These are phyloP conservation scores for Megaustenia siamemsis DNA, from an alignment of 2,888 invertebrate species.

Conservation along the genomic window DNA sequence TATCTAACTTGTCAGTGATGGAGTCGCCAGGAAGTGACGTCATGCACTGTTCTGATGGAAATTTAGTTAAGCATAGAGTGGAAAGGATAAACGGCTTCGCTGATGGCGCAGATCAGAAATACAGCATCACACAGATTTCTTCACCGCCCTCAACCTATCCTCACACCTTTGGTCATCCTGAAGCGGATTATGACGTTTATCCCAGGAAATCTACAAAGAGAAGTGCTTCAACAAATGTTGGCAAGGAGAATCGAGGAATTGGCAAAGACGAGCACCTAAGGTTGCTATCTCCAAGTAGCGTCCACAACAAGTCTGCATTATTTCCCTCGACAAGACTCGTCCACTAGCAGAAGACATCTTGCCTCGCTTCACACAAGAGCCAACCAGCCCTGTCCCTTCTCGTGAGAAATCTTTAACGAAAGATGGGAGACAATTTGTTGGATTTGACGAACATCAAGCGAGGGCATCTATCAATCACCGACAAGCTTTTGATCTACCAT, in stretches of 20 bases:
- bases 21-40: no score
- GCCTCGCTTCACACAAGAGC: neutral
- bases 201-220: neutral
- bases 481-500: no score
- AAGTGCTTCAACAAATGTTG: neutral
- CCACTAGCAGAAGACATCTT: neutral
- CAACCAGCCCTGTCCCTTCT: neutral
- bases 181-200: slow-evolving; percentile 33
- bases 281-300: neutral
- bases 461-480: no score
- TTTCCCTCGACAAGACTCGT: neutral
- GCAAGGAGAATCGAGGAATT: slow-evolving; percentile 26
- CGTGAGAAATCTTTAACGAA: no score
- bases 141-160: neutral
- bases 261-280: neutral
- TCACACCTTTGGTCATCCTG: neutral
- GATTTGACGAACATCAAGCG: no score
- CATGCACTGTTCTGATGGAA: no score
- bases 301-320: neutral
- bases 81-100: no score
- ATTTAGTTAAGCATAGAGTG: no score
- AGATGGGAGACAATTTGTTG: no score
- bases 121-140: neutral
- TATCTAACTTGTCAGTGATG: no score
- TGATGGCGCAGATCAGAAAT: neutral